phyloP scores from a whole-genome alignment of 2,888 invertebrate species.

The Nebria brevicollis region DNA sequence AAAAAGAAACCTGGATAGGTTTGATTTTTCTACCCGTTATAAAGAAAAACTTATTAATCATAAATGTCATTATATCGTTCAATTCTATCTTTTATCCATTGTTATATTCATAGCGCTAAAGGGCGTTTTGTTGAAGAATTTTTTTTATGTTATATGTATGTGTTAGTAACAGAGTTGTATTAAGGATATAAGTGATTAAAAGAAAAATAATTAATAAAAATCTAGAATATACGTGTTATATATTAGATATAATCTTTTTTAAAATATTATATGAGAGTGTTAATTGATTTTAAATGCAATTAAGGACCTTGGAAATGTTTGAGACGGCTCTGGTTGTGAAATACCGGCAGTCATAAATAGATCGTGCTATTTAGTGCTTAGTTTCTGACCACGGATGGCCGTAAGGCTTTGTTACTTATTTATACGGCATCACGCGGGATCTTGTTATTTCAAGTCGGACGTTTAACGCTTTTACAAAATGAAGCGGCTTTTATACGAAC shows the following conservation, averaged over 20 bases:
- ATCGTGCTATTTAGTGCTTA: constrained; percentile 39
- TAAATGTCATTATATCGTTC: constrained; percentile 36
- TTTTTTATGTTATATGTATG: background rate
- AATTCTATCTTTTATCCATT: constrained; percentile 19
- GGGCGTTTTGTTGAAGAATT: background rate
- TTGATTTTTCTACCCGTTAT: background rate
- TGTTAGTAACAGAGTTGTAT: background rate
- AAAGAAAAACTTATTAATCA: constrained; percentile 35
- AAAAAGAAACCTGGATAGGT: background rate
- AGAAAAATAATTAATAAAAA: background rate
- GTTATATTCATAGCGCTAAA: background rate
- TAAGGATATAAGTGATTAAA: background rate
- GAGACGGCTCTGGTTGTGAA: constrained; percentile 22
- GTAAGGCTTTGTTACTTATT: constrained; percentile 31
- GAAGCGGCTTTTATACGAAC: constrained; percentile 26
- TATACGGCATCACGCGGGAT: constrained; percentile 32
- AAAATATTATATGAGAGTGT: background rate
- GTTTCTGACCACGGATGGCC: constrained; percentile 34
- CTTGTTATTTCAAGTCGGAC: constrained; percentile 33
- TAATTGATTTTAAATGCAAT: background rate
- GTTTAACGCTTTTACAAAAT: constrained; percentile 33
- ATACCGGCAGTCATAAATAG: constrained; percentile 39
- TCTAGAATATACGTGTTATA: background rate
- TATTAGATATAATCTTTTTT: background rate
- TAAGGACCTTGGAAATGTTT: background rate